These are phyloP conservation scores for Sciurus carolinensis DNA, from an alignment of 2,797 vertebrate species.

Conservation along the genomic window DNA sequence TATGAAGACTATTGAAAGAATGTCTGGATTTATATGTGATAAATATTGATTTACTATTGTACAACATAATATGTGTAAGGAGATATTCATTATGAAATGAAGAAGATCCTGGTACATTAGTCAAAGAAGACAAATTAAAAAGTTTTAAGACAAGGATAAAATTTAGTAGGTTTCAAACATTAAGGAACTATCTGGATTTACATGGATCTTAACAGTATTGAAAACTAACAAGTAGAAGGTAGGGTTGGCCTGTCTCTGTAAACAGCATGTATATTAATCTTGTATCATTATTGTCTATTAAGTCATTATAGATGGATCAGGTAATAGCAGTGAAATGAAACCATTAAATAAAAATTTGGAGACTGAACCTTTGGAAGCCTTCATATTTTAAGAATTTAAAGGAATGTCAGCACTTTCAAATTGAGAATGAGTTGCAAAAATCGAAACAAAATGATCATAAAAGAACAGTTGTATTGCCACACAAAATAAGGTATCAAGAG, in stretches of 20 bases:
- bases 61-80: background rate
- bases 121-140: background rate
- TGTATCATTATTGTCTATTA: background rate
- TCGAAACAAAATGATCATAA: background rate
- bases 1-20: background rate
- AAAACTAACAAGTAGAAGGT: background rate
- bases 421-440: background rate
- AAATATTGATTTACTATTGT: background rate
- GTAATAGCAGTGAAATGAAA: background rate
- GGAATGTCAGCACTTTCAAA: background rate
- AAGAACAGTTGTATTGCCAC: background rate
- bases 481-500: background rate
- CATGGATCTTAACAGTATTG: background rate
- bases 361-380: background rate
- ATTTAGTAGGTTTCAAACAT: background rate
- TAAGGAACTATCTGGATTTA: background rate
- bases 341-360: background rate
- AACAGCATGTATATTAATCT: background rate
- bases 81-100: constrained; percentile 17
- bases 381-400: background rate
- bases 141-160: background rate
- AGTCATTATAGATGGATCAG: background rate
- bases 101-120: background rate
- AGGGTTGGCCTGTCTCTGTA: background rate
- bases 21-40: background rate